phyloP scores from a whole-genome alignment of 2,797 vertebrate genomes.

The Catharus ustulatus region DNA sequence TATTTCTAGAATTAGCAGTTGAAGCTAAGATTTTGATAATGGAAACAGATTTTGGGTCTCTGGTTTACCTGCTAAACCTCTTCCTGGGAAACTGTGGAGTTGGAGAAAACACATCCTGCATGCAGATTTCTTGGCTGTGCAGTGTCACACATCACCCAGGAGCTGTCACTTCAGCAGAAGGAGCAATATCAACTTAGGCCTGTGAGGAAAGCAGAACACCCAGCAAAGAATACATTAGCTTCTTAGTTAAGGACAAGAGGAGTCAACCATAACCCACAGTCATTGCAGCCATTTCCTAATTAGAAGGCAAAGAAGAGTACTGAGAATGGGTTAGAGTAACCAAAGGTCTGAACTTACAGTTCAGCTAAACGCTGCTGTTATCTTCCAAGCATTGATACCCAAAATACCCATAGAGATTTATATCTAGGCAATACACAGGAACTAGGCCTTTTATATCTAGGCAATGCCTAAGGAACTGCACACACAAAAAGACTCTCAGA shows the following conservation, averaged over 20 bases:
- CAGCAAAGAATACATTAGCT: background rate
- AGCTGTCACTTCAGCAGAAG: conserved; percentile 4
- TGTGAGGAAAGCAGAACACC: background rate
- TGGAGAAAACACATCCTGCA: background rate
- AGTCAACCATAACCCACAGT: background rate
- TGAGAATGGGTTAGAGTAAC: background rate
- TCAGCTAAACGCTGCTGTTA: background rate
- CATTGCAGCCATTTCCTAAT: background rate
- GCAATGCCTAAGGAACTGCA: background rate
- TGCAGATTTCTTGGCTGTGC: background rate
- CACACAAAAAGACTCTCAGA: background rate
- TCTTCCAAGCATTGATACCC: background rate
- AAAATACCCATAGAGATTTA: background rate
- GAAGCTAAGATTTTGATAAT: background rate
- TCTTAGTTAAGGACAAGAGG: background rate
- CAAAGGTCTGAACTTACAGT: background rate
- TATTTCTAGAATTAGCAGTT: background rate
- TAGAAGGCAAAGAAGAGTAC: background rate
- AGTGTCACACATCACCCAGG: background rate
- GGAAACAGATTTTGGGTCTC: background rate
- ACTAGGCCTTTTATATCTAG: background rate
- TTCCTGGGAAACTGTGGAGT: background rate
- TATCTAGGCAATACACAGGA: background rate
- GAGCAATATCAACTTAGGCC: background rate
- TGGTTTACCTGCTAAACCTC: conserved; percentile 8